Evolutionary conservation across 2,888 invertebrate species (phyloP), one percentile per base, ranked within the genome.

Genomic region (Eupeodes latifasciatus): DNA sequence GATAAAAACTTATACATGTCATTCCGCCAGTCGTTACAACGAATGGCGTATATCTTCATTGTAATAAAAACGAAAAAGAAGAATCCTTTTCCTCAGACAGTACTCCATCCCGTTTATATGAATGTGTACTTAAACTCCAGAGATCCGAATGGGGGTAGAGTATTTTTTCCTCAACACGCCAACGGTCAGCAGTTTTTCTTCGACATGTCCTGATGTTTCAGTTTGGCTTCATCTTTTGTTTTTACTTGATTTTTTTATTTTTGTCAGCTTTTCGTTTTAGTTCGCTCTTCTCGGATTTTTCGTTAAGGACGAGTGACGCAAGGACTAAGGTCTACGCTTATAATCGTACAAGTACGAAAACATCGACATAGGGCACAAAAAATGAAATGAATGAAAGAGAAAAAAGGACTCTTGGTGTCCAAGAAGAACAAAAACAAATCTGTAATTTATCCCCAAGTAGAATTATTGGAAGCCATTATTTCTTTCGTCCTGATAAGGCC

Each of bases 1-100:
- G 83, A 87, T 87, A 87, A 87, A 87, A 87, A 83, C 79, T 83
- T 83, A 79, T 87, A 80, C 66, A 86, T 64, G 83, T 86, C 86
- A 55, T 80, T 80, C 40, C 40, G 40, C 47, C 71, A 80, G 75
- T 72, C 69, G 69, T 75, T 72, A 81, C 71, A 71, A 55, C 53
- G 49, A 49, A 51, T 82, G 66, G 75, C 74, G 77, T 77, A 36
- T 76, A 64, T 86, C 78, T 78, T 57, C 64, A 36, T 36, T 75
- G 79, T 79, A 80, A 79, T 86, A 86, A 86, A 83, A 86, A 4
- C 5, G 4, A 79, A 80, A 86, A 86, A 83, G 82, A 40, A 40
- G 9, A 79, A 80, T 76, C 71, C 74, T 62, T 59, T 66, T 53
- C 64, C 75, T 74, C 74, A 64, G 57, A 71, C 53, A 57, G 40